A percentile compares a stretch with the other conserved stretches of the same genome.
Conservation (phyloP, 2,888 invertebrate genomes). For the Lasius fuliginosus region DNA sequence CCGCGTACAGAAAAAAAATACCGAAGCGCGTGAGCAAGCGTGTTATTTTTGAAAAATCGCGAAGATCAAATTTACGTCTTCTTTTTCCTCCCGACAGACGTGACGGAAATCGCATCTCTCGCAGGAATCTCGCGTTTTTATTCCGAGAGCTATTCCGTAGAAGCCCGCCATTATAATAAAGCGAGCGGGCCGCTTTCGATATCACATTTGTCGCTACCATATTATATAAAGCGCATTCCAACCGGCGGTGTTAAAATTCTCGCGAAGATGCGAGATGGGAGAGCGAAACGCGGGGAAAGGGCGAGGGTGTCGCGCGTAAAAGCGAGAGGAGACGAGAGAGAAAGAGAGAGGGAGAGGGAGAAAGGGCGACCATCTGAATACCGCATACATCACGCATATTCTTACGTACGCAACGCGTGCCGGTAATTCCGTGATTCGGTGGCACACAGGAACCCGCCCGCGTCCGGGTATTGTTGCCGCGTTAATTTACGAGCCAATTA, state of each 20-base stretch:
- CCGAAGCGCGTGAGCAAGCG: not conserved
- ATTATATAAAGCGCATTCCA: not conserved
- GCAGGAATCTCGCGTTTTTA: not conserved
- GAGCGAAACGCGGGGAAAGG: not conserved
- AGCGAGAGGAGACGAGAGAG: slow-evolving; percentile 21
- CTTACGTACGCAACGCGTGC: slow-evolving; percentile 79
- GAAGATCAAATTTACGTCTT: not conserved
- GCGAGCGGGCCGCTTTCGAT: not conserved
- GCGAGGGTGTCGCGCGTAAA: slow-evolving; percentile 22
- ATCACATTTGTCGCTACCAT: not conserved
- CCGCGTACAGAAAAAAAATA: slow-evolving; percentile 41
- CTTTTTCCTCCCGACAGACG: too few species aligned
- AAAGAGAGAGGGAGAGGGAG: not conserved
- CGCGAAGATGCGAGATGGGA: not conserved
- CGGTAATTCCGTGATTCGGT: slow-evolving; percentile 75
- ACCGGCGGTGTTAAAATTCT: slow-evolving; percentile 3
- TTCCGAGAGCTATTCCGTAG: not conserved
- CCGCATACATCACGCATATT: slow-evolving; percentile 84
- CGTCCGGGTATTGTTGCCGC: slow-evolving; percentile 80
- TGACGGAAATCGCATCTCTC: not conserved
- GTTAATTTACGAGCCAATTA: slow-evolving; percentile 86
- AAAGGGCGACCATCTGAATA: slow-evolving; percentile 73
- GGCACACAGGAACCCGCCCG: slow-evolving; percentile 55
- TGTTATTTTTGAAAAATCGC: slow-evolving; percentile 16
- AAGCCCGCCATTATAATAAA: not conserved